Conservation (phyloP, 2,888 invertebrate species). For the Leptopilina myrica region DNA sequence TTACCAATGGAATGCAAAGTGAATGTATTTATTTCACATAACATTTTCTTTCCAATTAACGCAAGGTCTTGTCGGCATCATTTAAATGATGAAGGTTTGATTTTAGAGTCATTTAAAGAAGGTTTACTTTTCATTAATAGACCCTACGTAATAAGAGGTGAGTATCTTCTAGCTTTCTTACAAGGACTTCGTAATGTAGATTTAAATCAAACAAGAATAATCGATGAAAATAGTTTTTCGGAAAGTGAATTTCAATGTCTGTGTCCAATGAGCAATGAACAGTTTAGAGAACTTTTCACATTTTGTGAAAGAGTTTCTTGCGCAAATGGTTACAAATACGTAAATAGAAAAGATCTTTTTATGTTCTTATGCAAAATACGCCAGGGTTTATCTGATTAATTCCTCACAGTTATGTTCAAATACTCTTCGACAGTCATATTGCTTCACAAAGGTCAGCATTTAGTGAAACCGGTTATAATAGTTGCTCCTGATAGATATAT, state of each 20-base stretch:
- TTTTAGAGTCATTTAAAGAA: no score
- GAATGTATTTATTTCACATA: no score
- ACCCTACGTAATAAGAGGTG: no score
- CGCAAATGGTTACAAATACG: neutral
- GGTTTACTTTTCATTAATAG: no score
- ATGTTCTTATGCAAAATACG: conserved; percentile 35
- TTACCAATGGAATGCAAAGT: no score
- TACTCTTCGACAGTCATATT: no score
- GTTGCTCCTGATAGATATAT: no score
- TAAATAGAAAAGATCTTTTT: conserved; percentile 4
- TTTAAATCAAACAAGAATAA: neutral
- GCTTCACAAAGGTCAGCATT: no score
- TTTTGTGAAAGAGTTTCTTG: conserved; percentile 14
- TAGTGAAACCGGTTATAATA: no score
- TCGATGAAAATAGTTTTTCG: conserved; percentile 9
- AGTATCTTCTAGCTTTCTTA: conserved; percentile 13
- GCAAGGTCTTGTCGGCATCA: no score
- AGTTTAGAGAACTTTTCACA: conserved; percentile 28
- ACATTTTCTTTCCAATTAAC: no score
- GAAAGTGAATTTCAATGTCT: conserved; percentile 6
- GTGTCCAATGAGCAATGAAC: conserved; percentile 18
- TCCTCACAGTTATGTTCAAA: neutral
- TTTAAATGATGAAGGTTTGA: no score
- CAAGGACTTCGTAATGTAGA: neutral
- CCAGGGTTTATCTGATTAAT: conserved; percentile 10